Percentiles rank a stretch among this genome's conserved stretches.
Evolutionary conservation across 2,888 invertebrate genomes (phyloP).

Genomic region (Ethmia dodecea): DNA sequence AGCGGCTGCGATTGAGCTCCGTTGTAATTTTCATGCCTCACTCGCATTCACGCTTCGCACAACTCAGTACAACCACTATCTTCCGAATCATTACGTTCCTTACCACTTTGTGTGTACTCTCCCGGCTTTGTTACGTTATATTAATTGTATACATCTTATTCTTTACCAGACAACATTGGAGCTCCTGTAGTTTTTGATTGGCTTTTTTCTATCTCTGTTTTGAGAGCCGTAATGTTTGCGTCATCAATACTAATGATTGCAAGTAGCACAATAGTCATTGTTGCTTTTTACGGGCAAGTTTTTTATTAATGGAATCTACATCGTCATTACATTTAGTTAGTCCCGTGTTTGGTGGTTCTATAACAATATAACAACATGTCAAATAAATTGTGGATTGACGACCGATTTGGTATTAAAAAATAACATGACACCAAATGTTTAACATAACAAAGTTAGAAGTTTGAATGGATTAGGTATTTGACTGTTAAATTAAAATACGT

Average conservation of each 20-base stretch:
- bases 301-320: slow-evolving; percentile 52
- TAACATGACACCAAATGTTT: slow-evolving; percentile 27
- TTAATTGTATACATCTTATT: slow-evolving; percentile 57
- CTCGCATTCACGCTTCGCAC: slow-evolving; percentile 65
- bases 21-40: slow-evolving; percentile 71
- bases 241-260: slow-evolving; percentile 76
- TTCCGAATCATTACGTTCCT: slow-evolving; percentile 74
- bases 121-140: slow-evolving; percentile 50
- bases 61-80: slow-evolving; percentile 57
- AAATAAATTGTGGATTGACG: slow-evolving; percentile 24
- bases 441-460: slow-evolving; percentile 22
- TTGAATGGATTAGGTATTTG: slow-evolving; percentile 25
- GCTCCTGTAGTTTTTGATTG: slow-evolving; percentile 56
- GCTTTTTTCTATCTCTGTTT: slow-evolving; percentile 62
- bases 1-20: slow-evolving; percentile 63
- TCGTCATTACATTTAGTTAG: slow-evolving; percentile 75
- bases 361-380: slow-evolving; percentile 55
- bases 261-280: slow-evolving; percentile 70
- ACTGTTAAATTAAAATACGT: slow-evolving; percentile 21
- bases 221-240: slow-evolving; percentile 63
- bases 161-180: slow-evolving; percentile 36
- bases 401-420: slow-evolving; percentile 22
- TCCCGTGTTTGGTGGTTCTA: slow-evolving; percentile 29
- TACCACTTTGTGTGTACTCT: slow-evolving; percentile 58
- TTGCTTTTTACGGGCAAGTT: slow-evolving; percentile 46